A percentile compares a stretch with the other conserved stretches of the same genome.
Evolutionary conservation across 2,797 vertebrate species (phyloP).

Genomic region (Epinephelus coioides): DNA sequence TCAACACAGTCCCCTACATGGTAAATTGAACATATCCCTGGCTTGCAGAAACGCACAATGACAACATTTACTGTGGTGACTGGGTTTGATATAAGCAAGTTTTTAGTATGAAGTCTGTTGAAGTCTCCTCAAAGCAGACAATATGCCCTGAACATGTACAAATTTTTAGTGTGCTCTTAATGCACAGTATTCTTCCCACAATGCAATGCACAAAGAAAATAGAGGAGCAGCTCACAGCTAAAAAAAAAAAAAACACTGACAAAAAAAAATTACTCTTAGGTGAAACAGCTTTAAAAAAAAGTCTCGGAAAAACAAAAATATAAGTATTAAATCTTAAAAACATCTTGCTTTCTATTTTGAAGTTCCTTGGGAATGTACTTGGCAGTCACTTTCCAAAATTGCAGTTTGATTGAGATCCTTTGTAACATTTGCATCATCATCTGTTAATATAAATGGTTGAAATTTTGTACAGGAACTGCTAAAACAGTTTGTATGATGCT

Average conservation of each 20-base stretch:
- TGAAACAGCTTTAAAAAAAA: neutral
- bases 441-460: too few species aligned
- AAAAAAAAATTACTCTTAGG: neutral
- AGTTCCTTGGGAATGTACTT: neutral
- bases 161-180: neutral
- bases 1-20: too few species aligned
- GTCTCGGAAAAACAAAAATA: neutral
- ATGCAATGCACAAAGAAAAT: neutral
- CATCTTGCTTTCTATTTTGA: neutral
- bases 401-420: neutral
- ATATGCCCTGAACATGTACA: neutral
- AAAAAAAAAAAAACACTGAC: neutral
- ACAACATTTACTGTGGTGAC: too few species aligned
- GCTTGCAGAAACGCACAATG: too few species aligned
- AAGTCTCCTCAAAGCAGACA: neutral
- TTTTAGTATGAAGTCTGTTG: neutral
- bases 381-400: neutral
- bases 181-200: neutral
- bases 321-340: neutral
- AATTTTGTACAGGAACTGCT: too few species aligned
- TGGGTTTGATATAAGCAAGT: neutral
- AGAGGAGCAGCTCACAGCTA: neutral
- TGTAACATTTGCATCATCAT: neutral
- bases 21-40: too few species aligned
- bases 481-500: neutral